Percentiles rank a stretch among this genome's conserved stretches.
phyloP scores from a whole-genome alignment of 2,113 vertebrate genomes.

The Dasyprocta punctata region DNA sequence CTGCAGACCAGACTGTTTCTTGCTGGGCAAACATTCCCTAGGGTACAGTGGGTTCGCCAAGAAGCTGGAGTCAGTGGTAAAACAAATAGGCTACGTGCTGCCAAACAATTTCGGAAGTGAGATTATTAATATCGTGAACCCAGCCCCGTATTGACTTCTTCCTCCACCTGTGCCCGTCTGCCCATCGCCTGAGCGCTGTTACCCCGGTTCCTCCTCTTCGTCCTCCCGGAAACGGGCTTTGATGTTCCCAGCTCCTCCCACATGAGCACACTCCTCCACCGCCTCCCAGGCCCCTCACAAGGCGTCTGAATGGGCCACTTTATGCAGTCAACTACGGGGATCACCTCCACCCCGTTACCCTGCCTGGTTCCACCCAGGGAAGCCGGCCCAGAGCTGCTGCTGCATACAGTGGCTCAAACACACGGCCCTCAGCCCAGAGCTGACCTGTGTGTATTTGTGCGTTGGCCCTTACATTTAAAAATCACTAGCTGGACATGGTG shows the following conservation, averaged over 20 bases:
- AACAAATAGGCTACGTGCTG: not conserved
- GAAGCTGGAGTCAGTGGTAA: not conserved
- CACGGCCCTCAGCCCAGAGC: rapidly evolving
- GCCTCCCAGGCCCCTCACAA: not conserved
- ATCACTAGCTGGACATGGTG: not conserved
- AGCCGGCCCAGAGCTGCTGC: not conserved
- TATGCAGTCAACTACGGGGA: not conserved
- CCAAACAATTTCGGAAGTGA: conserved; percentile 25
- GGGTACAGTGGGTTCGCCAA: not conserved
- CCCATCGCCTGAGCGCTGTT: not conserved
- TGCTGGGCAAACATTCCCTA: conserved; percentile 20
- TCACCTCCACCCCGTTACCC: not conserved
- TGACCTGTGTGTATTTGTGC: not conserved
- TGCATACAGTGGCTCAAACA: not conserved
- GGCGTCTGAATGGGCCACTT: not conserved
- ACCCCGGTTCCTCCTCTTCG: not conserved
- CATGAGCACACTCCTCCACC: not conserved
- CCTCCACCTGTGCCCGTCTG: no score
- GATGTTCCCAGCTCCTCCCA: not conserved
- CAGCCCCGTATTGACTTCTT: not conserved
- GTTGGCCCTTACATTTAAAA: not conserved
- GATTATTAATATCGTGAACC: not conserved
- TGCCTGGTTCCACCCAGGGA: not conserved
- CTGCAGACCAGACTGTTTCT: not conserved
- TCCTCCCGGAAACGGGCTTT: not conserved